phyloP scores from a whole-genome alignment of 2,888 invertebrate species.

The Microplitis manilae region DNA sequence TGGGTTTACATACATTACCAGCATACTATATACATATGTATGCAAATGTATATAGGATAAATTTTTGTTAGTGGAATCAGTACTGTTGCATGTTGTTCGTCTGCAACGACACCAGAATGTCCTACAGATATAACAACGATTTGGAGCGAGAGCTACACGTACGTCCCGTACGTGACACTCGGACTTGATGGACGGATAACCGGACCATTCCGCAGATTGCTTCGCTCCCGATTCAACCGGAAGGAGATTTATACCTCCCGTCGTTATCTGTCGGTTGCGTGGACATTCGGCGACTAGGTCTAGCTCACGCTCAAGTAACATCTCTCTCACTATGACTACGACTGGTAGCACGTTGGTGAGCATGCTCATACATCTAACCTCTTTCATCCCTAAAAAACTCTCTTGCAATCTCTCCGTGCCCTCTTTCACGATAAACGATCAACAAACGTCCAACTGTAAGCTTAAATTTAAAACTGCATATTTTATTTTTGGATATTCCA shows the following conservation, averaged over 20 bases:
- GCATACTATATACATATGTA: background rate
- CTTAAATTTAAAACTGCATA: background rate
- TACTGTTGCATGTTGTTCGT: background rate
- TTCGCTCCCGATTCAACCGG: constrained; percentile 68
- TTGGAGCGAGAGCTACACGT: constrained; percentile 5
- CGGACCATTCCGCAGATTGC: constrained; percentile 71
- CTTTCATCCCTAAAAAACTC: background rate
- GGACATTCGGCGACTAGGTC: constrained; percentile 47
- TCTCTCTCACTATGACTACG: background rate
- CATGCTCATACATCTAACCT: constrained; percentile 25
- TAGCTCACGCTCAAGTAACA: constrained; percentile 2
- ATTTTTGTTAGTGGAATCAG: background rate
- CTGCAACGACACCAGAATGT: background rate
- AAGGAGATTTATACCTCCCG: constrained; percentile 69
- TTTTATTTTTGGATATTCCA: background rate
- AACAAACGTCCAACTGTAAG: background rate
- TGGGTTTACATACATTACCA: background rate
- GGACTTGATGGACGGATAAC: constrained; percentile 70
- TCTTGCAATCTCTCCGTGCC: background rate
- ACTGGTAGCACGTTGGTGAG: background rate
- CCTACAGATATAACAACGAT: background rate
- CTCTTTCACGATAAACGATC: constrained; percentile 27
- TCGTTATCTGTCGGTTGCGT: constrained; percentile 65
- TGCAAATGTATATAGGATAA: no score
- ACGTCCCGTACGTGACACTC: constrained; percentile 57